These are phyloP conservation scores for Orchesellides sinensis DNA, from an alignment of 2,888 invertebrate species.

Conservation along the genomic window DNA sequence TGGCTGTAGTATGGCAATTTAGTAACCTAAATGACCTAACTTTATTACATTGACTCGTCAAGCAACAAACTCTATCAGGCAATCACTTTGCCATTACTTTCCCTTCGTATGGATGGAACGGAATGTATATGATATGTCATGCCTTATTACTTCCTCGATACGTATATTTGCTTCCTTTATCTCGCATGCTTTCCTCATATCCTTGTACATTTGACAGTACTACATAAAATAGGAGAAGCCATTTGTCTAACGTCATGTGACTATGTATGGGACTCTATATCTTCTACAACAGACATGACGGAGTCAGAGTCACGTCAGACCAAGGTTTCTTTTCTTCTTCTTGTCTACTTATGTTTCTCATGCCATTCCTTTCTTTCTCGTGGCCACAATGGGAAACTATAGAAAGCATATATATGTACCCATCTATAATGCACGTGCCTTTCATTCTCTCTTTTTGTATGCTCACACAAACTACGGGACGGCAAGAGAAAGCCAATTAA, in stretches of 20 bases:
- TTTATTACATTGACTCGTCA: conserved; percentile 53
- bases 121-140: not conserved
- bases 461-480: not conserved
- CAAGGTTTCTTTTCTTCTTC: conserved; percentile 28
- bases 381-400: conserved; percentile 15
- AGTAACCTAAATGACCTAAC: conserved; percentile 46
- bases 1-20: conserved; percentile 37
- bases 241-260: not conserved
- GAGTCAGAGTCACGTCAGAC: conserved; percentile 49
- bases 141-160: not conserved
- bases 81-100: conserved; percentile 52
- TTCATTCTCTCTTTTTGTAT: not conserved
- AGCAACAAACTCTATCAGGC: conserved; percentile 38
- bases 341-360: conserved; percentile 35
- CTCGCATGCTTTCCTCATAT: not conserved
- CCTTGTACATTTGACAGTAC: not conserved
- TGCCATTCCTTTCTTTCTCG: conserved; percentile 24
- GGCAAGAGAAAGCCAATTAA: conserved; percentile 41
- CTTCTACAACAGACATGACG: conserved; percentile 31
- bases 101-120: not conserved
- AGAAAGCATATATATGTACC: not conserved
- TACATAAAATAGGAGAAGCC: not conserved
- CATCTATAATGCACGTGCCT: conserved; percentile 24
- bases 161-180: not conserved
- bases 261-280: not conserved